Evolutionary conservation across 2,113 vertebrate genomes (phyloP).

Genomic region (Tachysurus vachellii): DNA sequence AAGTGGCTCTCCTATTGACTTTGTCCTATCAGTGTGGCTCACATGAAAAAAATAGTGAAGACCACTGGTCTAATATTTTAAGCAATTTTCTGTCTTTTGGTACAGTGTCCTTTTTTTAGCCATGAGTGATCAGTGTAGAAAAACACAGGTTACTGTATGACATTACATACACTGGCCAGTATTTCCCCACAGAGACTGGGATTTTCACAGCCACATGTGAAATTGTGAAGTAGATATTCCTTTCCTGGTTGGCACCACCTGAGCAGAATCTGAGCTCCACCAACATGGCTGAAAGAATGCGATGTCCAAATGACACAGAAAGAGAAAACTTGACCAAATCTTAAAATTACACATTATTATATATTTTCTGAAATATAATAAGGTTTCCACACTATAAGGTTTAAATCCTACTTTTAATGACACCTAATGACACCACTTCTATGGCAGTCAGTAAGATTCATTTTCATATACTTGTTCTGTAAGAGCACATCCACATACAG

Average conservation of each 20-base stretch:
- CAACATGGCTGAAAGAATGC: constrained; percentile 48
- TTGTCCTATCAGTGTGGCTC: too few species aligned
- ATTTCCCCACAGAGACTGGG: constrained; percentile 43
- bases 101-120: not conserved
- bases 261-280: constrained; percentile 57
- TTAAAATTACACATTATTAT: not conserved
- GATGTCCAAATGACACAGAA: not conserved
- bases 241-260: constrained; percentile 48
- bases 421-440: not conserved
- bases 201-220: constrained; percentile 50
- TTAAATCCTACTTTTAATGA: not conserved
- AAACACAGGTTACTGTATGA: not conserved
- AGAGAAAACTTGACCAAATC: not conserved
- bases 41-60: too few species aligned
- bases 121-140: not conserved
- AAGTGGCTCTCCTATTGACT: too few species aligned
- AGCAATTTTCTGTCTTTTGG: too few species aligned
- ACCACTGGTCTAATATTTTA: not conserved
- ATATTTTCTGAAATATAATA: not conserved
- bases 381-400: not conserved
- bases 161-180: constrained; percentile 46
- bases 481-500: constrained; percentile 59
- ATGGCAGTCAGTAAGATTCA: not conserved
- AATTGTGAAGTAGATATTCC: constrained; percentile 39
- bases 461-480: constrained; percentile 58